Evolutionary conservation across 2,113 vertebrate species (phyloP).

Genomic region (Tachysurus fulvidraco): DNA sequence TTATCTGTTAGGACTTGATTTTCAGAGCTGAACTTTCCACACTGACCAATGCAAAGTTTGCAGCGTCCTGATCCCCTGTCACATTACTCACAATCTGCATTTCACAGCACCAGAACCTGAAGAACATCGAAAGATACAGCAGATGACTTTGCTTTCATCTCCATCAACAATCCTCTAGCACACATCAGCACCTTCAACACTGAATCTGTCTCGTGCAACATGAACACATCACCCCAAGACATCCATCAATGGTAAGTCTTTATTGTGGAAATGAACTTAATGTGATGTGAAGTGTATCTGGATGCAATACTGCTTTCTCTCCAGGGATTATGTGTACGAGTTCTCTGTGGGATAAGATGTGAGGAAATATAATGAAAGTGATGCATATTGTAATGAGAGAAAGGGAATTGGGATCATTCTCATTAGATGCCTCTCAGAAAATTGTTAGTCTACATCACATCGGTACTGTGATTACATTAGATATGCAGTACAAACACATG

Average conservation of each 20-base stretch:
- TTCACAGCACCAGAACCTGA: background rate
- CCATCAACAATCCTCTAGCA: background rate
- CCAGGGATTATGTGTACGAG: background rate
- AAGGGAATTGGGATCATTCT: background rate
- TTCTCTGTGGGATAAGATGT: background rate
- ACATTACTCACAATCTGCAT: background rate
- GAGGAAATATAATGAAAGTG: background rate
- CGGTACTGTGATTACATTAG: conserved; percentile 9
- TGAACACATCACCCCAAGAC: background rate
- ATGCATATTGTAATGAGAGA: background rate
- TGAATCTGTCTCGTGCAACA: background rate
- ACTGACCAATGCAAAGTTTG: conserved; percentile 19
- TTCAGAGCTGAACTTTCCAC: conserved; percentile 5
- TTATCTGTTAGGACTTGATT: background rate
- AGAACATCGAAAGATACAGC: background rate
- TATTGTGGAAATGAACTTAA: background rate
- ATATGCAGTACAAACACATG: background rate
- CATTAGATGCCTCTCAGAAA: background rate
- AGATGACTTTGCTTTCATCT: background rate
- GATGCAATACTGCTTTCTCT: background rate
- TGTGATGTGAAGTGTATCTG: background rate
- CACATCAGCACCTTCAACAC: conserved; percentile 6
- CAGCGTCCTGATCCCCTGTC: background rate
- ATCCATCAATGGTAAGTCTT: background rate
- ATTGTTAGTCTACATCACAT: background rate